Conservation (phyloP, 2,888 invertebrate species). For the Drosophila prolongata region DNA sequence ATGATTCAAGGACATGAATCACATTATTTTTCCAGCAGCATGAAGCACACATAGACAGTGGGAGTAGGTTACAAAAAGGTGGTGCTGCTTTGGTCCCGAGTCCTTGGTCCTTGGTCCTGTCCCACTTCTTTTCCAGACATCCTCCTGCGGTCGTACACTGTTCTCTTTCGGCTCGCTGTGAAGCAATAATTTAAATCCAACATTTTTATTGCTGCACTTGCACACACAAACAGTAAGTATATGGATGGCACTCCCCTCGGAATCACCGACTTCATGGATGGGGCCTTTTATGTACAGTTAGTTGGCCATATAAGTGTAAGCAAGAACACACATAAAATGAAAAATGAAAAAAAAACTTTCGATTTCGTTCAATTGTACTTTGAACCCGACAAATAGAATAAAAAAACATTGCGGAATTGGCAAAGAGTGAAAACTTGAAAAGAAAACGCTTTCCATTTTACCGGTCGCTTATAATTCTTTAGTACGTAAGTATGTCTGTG, state of each 20-base stretch:
- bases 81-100: conserved; percentile 7
- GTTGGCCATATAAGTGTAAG: conserved; percentile 44
- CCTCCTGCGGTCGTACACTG: conserved; percentile 61
- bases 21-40: conserved; percentile 82
- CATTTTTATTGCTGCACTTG: conserved; percentile 77
- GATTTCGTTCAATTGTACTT: conserved; percentile 78
- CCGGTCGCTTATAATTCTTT: conserved; percentile 29
- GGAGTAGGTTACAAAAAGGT: conserved; percentile 62
- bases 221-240: conserved; percentile 34
- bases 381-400: conserved; percentile 54
- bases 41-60: conserved; percentile 65
- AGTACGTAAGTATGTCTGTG: neutral
- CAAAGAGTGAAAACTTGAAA: conserved; percentile 52
- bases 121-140: conserved; percentile 38
- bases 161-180: conserved; percentile 62
- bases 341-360: conserved; percentile 65
- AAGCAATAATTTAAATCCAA: conserved; percentile 81
- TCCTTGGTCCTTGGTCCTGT: conserved; percentile 8
- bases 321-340: conserved; percentile 54
- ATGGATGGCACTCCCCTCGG: conserved; percentile 6
- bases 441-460: conserved; percentile 41
- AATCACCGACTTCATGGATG: conserved; percentile 41
- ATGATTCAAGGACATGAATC: conserved; percentile 84
- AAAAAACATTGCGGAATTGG: conserved; percentile 40
- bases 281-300: conserved; percentile 42